A percentile compares a stretch with the other conserved stretches of the same genome.
phyloP scores from a whole-genome alignment of 1,140 invertebrate species.

The Pseudomyrmex pallidus region DNA sequence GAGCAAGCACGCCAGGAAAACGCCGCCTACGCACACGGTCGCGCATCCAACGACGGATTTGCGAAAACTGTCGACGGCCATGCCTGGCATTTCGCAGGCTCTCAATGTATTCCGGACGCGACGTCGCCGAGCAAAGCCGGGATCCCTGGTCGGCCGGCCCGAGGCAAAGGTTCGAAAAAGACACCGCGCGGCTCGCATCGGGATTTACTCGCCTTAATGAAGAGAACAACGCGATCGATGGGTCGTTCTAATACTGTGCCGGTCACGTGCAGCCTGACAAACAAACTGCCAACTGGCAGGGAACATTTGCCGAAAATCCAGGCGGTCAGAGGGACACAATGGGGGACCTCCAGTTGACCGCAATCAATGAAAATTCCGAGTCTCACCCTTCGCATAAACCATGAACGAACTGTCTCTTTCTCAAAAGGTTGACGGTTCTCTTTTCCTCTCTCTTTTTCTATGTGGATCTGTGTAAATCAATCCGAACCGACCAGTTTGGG shows the following conservation, averaged over 20 bases:
- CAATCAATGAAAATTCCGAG: constrained; percentile 78
- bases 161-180: not conserved
- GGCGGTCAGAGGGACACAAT: constrained; percentile 73
- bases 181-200: not conserved
- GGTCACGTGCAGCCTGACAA: constrained; percentile 80
- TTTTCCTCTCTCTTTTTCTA: too few species aligned
- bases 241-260: constrained; percentile 77
- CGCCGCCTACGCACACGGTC: constrained; percentile 24
- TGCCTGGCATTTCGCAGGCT: constrained; percentile 44
- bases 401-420: constrained; percentile 27
- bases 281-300: constrained; percentile 72
- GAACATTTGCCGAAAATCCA: constrained; percentile 68
- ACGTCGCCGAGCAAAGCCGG: constrained; percentile 25
- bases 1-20: constrained; percentile 20
- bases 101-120: constrained; percentile 43
- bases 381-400: constrained; percentile 16
- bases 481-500: not conserved
- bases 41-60: not conserved
- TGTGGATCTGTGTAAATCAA: too few species aligned
- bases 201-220: constrained; percentile 62
- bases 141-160: not conserved
- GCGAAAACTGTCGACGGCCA: constrained; percentile 28
- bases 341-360: constrained; percentile 73
- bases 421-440: constrained; percentile 48
- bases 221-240: constrained; percentile 74